Evolutionary conservation across 2,888 invertebrate species (phyloP), one percentile per base, ranked within the genome.

Genomic region (Conus canariensis): DNA sequence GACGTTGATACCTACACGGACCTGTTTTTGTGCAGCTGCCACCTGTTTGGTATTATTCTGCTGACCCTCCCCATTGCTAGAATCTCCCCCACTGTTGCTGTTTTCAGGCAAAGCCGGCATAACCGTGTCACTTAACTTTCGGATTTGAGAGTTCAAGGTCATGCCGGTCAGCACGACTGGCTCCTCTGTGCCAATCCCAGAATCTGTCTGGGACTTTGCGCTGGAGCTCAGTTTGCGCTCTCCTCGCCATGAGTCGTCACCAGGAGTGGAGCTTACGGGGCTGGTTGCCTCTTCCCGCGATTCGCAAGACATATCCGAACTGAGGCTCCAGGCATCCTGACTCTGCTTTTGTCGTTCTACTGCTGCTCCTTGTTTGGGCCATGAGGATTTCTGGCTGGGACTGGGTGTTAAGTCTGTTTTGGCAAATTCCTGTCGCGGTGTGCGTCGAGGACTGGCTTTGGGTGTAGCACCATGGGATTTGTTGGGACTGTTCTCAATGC

Each of bases 401-500:
- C 59, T 30, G 22, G 67, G 70, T 25, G 60, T 12, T 16, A 85
- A 22, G 45, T 90, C 87, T 70, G 67, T 10, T 90, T 94, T 94
- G 67, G 95, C 93, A 92, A 93, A 95, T 90, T 95, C 95, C 88
- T 95, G 95, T 85, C 94, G 93, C 3, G 94, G 94, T 22, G 94
- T 93, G 85, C 94, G 92, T 22, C 95, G 90, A n/a, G 94, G 95
- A 87, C 95, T 95, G 56, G 94, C 92, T 86, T 94, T 93, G 59
- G 95, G 95, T 60, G 94, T 95, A 67, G 93, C 92, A n/a, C 92
- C 93, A 9, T 93, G 92, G 16, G 95, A 94, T 80, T 92, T 92
- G 89, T 93, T 95, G 67, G 96, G 96, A 91, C 96, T 96, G 92
- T 95, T 95, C 92, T 96, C 95, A 64, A 96, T 95, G 90, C 96